Conservation (phyloP, 2,113 vertebrate genomes). For the Hemiscyllium ocellatum region DNA sequence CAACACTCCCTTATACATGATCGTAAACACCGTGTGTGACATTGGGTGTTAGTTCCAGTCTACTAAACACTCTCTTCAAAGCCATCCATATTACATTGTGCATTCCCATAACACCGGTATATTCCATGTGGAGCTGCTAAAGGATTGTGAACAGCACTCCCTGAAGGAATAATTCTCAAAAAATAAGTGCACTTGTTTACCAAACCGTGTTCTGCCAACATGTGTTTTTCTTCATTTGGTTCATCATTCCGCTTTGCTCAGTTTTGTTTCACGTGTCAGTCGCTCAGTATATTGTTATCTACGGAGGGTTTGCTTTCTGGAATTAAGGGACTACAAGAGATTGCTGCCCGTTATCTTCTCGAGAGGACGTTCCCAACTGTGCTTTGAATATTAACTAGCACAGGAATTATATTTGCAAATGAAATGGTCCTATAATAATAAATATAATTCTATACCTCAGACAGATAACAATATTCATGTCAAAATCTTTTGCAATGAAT, state of each 20-base stretch:
- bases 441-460: too few relatives aligned
- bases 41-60: background rate
- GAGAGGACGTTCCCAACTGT: too few relatives aligned
- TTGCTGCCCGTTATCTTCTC: too few relatives aligned
- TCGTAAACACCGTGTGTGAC: background rate
- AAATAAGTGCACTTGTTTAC: background rate
- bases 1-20: background rate
- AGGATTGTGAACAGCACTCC: background rate
- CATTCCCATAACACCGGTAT: background rate
- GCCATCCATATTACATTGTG: fast-evolving
- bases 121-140: background rate
- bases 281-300: background rate
- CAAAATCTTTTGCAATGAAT: too few relatives aligned
- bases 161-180: fast-evolving
- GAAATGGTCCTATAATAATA: too few relatives aligned
- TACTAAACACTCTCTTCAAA: background rate
- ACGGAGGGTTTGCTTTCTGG: background rate
- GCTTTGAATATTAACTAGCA: too few relatives aligned
- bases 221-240: background rate
- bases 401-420: too few relatives aligned
- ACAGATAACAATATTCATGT: too few relatives aligned
- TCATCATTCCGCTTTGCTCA: background rate
- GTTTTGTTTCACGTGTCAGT: background rate
- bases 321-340: background rate
- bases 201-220: background rate